Conservation (phyloP, 2,888 invertebrate species). For the Dinocampus coccinellae region DNA sequence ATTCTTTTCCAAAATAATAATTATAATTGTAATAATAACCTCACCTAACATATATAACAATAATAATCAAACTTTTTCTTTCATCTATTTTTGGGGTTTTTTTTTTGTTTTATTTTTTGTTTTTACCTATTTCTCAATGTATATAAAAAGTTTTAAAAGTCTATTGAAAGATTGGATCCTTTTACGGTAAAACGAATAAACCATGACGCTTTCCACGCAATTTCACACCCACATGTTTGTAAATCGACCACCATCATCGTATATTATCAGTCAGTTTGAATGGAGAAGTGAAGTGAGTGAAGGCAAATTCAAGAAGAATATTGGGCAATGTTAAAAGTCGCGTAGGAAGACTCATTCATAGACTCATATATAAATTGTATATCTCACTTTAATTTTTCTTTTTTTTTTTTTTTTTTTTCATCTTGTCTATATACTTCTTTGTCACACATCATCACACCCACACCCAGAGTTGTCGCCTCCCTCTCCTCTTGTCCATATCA, state of each 20-base stretch:
- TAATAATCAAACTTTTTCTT: no score
- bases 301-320: slow-evolving; percentile 45
- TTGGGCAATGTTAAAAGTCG: slow-evolving; percentile 55
- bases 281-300: slow-evolving; percentile 38
- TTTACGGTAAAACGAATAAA: slow-evolving; percentile 62
- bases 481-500: no score
- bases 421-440: slow-evolving; percentile 9
- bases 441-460: neutral
- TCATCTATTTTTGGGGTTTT: slow-evolving; percentile 2
- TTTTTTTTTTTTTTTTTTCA: slow-evolving; percentile 12
- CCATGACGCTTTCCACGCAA: slow-evolving; percentile 55
- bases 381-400: slow-evolving; percentile 40
- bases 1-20: no score
- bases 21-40: neutral
- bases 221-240: slow-evolving; percentile 60
- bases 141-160: neutral
- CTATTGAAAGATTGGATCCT: slow-evolving; percentile 46
- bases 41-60: neutral
- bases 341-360: slow-evolving; percentile 65
- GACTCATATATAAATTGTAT: slow-evolving; percentile 40
- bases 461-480: neutral
- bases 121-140: neutral
- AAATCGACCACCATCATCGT: slow-evolving; percentile 22
- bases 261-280: slow-evolving; percentile 29
- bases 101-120: neutral